Evolutionary conservation across 2,113 vertebrate species (phyloP).

Genomic region (Oncorhynchus mykiss): DNA sequence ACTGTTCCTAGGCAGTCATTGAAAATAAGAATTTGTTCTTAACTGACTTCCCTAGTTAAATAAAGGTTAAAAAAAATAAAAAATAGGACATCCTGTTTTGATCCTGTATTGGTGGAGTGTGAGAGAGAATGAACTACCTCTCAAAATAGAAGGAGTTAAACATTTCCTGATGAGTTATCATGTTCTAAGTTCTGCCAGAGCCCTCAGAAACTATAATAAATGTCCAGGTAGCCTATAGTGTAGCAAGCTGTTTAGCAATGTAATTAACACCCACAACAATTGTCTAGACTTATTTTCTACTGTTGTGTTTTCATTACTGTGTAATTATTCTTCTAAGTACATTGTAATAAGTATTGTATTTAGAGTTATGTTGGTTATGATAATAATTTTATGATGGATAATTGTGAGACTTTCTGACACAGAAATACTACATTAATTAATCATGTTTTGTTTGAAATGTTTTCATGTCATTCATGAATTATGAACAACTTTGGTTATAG

Average conservation of each 20-base stretch:
- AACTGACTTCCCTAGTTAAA: no score
- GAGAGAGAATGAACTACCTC: neutral
- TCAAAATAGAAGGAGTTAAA: conserved; percentile 4
- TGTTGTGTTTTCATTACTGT: no score
- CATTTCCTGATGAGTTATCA: no score
- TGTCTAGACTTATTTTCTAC: no score
- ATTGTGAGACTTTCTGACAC: neutral
- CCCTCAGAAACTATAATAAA: neutral
- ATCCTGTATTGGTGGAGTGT: conserved; percentile 47
- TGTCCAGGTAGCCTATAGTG: neutral
- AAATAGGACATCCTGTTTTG: conserved; percentile 67
- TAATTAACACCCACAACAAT: no score
- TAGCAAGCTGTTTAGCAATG: neutral
- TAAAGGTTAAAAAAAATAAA: conserved; percentile 31
- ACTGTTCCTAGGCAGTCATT: no score
- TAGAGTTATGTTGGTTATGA: neutral
- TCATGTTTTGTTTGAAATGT: no score
- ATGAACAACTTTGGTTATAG: no score
- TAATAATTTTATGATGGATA: neutral
- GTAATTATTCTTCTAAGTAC: no score
- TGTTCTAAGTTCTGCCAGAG: neutral
- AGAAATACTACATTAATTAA: neutral
- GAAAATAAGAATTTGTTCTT: no score
- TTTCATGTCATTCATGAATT: no score
- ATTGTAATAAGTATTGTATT: neutral